These are phyloP conservation scores for Ahaetulla prasina DNA, from an alignment of 2,113 vertebrate genomes.

Conservation along the genomic window DNA sequence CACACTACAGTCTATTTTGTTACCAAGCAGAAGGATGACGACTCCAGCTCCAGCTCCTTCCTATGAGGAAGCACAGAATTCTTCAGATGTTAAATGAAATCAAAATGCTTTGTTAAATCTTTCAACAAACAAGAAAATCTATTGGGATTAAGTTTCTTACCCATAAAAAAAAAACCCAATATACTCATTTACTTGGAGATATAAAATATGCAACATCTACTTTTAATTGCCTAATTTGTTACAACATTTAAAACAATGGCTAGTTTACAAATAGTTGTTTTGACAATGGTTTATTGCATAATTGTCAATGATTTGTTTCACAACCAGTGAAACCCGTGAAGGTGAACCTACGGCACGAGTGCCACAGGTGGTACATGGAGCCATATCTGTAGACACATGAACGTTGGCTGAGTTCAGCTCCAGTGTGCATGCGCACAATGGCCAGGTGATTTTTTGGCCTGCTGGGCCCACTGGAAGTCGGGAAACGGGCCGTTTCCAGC, in stretches of 20 bases:
- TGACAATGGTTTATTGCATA: background rate
- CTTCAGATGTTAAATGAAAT: background rate
- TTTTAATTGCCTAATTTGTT: background rate
- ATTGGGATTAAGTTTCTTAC: background rate
- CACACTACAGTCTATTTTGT: slow-evolving; percentile 78
- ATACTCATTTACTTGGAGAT: background rate
- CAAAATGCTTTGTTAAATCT: background rate
- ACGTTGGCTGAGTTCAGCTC: too few species aligned
- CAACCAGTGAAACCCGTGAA: too few species aligned
- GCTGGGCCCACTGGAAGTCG: too few species aligned
- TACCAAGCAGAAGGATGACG: slow-evolving; percentile 82
- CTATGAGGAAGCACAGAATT: slow-evolving; percentile 59
- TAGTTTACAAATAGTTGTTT: background rate
- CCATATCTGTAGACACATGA: too few species aligned
- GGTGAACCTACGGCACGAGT: too few species aligned
- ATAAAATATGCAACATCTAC: background rate
- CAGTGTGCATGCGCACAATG: too few species aligned
- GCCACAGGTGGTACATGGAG: too few species aligned
- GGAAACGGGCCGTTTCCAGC: too few species aligned
- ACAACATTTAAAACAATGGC: background rate
- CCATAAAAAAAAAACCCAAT: background rate
- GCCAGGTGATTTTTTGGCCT: too few species aligned
- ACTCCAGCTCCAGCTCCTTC: slow-evolving; percentile 69
- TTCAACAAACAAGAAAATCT: background rate
- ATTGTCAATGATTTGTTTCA: background rate